phyloP scores from a whole-genome alignment of 2,888 invertebrate species.

The Leptopterna dolabrata region DNA sequence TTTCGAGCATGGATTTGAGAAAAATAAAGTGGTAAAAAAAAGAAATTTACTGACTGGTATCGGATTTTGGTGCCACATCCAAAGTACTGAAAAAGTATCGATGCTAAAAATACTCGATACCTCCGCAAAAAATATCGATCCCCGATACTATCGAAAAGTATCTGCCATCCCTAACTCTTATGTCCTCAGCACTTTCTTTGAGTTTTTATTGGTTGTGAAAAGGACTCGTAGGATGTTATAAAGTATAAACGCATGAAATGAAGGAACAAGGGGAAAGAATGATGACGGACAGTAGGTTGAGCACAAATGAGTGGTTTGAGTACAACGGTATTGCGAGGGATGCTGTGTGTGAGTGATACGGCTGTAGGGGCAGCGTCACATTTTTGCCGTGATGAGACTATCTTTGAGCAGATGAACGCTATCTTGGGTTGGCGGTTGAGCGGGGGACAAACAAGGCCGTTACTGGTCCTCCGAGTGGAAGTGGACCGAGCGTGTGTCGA shows the following conservation, averaged over 20 bases:
- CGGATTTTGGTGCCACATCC: no score
- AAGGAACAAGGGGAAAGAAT: background rate
- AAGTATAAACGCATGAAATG: background rate
- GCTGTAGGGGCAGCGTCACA: conserved; percentile 8
- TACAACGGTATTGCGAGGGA: background rate
- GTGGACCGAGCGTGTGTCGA: background rate
- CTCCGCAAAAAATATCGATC: no score
- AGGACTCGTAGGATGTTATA: no score
- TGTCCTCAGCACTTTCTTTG: no score
- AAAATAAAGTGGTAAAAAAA: no score
- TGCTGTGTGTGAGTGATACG: background rate
- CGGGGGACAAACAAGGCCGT: conserved; percentile 6
- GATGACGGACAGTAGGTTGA: background rate
- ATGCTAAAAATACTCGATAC: no score
- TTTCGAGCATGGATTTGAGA: no score
- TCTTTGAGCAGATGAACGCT: conserved; percentile 19
- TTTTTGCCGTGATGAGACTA: conserved; percentile 26
- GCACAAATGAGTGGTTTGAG: background rate
- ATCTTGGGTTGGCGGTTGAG: background rate
- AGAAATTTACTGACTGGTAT: no score
- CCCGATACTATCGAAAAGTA: no score
- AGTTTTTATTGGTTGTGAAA: no score
- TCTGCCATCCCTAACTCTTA: no score
- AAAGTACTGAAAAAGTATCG: no score
- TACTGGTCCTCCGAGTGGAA: background rate